Evolutionary conservation across 2,797 vertebrate species (phyloP).

Genomic region (Meriones psammophilus): DNA sequence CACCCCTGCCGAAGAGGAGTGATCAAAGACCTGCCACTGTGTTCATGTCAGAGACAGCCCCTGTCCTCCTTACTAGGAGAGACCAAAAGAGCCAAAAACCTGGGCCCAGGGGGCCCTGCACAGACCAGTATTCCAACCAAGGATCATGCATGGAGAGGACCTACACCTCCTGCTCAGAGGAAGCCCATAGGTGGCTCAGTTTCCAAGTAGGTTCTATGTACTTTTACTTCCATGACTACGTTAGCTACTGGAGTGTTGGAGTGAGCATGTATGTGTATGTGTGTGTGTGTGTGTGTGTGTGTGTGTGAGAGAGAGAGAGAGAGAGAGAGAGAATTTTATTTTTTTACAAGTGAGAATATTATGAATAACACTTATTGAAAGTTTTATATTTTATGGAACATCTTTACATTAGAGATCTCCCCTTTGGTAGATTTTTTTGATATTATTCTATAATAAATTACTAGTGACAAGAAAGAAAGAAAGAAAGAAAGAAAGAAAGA

Average conservation of each 20-base stretch:
- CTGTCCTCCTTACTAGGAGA: too few species aligned
- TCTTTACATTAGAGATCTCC: neutral
- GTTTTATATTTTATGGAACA: conserved; percentile 13
- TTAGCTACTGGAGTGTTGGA: neutral
- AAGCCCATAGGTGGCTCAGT: too few species aligned
- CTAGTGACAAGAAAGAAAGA: neutral
- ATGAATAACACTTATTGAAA: neutral
- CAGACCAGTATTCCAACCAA: too few species aligned
- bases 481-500: neutral
- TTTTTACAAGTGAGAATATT: conserved; percentile 46
- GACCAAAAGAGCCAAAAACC: too few species aligned
- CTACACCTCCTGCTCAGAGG: too few species aligned
- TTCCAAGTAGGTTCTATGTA: neutral
- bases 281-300: neutral
- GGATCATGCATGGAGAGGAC: too few species aligned
- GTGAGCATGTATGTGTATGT: neutral
- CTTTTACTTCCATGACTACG: conserved; percentile 7
- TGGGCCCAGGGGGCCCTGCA: too few species aligned
- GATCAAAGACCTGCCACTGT: too few species aligned
- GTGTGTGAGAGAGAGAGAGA: neutral
- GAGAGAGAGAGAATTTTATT: neutral
- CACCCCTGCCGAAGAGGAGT: too few species aligned
- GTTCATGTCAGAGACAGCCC: too few species aligned
- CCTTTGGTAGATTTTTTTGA: neutral
- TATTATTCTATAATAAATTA: neutral